Conservation (phyloP, 1,140 invertebrate genomes). For the Acyrthosiphon pisum region DNA sequence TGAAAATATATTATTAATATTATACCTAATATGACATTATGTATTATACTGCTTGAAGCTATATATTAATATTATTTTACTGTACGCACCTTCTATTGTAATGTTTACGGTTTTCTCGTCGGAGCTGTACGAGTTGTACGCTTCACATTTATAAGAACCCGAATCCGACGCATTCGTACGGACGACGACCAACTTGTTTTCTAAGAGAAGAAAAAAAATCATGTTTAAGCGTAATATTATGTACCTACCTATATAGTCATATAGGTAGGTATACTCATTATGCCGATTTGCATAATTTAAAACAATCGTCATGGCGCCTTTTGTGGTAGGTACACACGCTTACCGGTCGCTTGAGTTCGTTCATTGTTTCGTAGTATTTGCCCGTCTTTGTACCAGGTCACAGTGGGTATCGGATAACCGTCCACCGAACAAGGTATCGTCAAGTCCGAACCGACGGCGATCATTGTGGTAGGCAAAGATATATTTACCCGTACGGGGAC, state of each 20-base stretch:
- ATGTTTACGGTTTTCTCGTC: conserved; percentile 71
- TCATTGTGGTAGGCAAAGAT: conserved; percentile 66
- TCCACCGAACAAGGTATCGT: conserved; percentile 76
- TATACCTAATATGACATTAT: background rate
- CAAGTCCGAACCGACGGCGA: conserved; percentile 72
- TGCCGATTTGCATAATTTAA: background rate
- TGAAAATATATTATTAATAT: background rate
- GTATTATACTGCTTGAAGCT: background rate
- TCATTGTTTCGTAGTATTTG: conserved; percentile 65
- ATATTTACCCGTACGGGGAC: conserved; percentile 72
- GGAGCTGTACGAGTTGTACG: conserved; percentile 73
- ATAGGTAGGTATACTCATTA: background rate
- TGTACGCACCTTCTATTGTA: conserved; percentile 72
- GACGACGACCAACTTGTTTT: conserved; percentile 72
- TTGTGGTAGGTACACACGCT: conserved; percentile 58
- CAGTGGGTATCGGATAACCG: conserved; percentile 76
- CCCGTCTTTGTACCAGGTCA: conserved; percentile 82
- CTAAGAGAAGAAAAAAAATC: conserved; percentile 63
- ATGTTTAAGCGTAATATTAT: background rate
- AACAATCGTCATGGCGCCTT: conserved; percentile 7
- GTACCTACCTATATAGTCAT: too few species aligned
- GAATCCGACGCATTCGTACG: conserved; percentile 72
- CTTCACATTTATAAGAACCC: conserved; percentile 81
- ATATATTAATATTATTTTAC: background rate
- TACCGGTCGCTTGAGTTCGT: conserved; percentile 69